These are phyloP conservation scores for Scleropages formosus DNA, from an alignment of 2,797 vertebrate species.

Conservation along the genomic window DNA sequence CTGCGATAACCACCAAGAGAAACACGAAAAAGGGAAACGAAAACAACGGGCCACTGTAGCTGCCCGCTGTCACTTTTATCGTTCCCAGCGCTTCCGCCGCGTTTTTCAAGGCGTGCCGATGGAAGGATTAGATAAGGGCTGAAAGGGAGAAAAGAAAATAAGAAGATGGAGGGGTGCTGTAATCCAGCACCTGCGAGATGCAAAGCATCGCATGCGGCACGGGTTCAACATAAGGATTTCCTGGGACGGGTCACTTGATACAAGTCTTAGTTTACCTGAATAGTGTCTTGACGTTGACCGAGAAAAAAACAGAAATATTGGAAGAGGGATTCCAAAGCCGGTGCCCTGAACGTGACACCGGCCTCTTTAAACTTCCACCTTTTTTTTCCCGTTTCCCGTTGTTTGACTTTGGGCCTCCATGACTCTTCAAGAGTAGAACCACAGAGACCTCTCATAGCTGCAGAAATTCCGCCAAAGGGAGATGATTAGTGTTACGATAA, in stretches of 20 bases:
- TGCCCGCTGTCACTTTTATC: background rate
- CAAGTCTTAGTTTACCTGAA: background rate
- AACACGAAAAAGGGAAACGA: background rate
- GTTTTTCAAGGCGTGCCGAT: background rate
- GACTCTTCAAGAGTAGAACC: background rate
- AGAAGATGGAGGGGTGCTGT: background rate
- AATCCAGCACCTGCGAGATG: background rate
- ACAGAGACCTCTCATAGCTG: background rate
- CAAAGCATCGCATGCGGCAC: background rate
- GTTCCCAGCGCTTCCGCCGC: background rate
- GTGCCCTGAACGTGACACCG: conserved; percentile 37
- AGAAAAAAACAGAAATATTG: conserved; percentile 1
- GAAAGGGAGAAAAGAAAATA: background rate
- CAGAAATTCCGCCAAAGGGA: background rate
- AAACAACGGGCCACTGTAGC: background rate
- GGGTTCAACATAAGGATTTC: background rate
- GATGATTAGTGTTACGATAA: conserved; percentile 16
- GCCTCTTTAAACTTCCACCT: conserved; percentile 33
- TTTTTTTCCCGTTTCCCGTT: conserved; percentile 49
- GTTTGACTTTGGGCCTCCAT: conserved; percentile 36
- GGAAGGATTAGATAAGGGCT: background rate
- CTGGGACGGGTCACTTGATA: background rate
- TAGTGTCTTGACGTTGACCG: background rate
- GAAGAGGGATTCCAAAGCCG: conserved; percentile 52
- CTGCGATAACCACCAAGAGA: background rate